phyloP scores from a whole-genome alignment of 2,888 invertebrate genomes.

The Saturnia japonica region DNA sequence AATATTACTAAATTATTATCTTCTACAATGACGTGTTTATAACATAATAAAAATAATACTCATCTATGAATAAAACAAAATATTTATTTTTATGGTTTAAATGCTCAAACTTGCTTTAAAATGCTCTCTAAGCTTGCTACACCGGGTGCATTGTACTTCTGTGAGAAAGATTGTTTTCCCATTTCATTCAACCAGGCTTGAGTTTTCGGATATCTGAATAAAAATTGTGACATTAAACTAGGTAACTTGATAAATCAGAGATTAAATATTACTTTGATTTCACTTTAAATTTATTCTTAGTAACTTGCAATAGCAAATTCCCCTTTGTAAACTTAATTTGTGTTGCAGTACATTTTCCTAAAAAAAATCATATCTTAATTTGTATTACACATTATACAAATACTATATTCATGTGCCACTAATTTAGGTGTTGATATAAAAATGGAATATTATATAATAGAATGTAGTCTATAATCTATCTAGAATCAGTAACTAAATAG shows the following conservation, averaged over 20 bases:
- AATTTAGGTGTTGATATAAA: no score
- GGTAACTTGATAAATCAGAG: not conserved
- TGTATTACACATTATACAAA: no score
- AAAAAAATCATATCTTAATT: no score
- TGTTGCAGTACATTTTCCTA: no score
- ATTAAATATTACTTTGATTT: not conserved
- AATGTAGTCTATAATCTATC: no score
- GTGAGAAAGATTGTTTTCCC: slow-evolving; percentile 45
- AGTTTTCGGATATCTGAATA: slow-evolving; percentile 53
- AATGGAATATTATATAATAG: no score
- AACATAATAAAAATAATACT: not conserved
- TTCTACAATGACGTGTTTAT: not conserved
- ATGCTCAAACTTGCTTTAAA: slow-evolving; percentile 22
- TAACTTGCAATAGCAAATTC: not conserved
- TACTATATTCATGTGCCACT: no score
- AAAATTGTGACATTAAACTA: not conserved
- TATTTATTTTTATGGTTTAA: not conserved
- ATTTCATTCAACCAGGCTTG: slow-evolving; percentile 52
- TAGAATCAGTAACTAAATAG: no score
- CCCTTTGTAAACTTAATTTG: no score
- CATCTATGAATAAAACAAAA: not conserved
- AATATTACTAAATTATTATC: not conserved
- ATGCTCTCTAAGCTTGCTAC: slow-evolving; percentile 29
- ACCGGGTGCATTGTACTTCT: slow-evolving; percentile 43
- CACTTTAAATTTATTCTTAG: not conserved